phyloP scores from a whole-genome alignment of 2,113 vertebrate species.

The Malurus cyaneus region DNA sequence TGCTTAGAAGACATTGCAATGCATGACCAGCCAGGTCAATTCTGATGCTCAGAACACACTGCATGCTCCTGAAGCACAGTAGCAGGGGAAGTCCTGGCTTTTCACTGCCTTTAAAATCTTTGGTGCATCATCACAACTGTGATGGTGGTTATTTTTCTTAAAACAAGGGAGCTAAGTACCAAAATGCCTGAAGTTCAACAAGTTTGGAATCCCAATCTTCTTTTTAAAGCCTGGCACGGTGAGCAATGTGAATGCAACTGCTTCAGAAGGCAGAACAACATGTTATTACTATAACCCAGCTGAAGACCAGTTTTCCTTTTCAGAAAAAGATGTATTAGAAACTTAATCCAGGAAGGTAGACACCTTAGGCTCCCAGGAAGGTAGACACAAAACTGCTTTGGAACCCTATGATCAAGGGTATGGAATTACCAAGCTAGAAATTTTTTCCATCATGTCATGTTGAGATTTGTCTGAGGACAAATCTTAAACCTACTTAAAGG shows the following conservation, averaged over 20 bases:
- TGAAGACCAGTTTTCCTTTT: background rate
- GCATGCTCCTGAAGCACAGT: background rate
- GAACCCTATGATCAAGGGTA: background rate
- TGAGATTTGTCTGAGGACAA: background rate
- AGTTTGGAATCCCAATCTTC: background rate
- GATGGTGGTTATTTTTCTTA: background rate
- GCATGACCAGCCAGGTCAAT: constrained; percentile 31
- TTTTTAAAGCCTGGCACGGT: background rate
- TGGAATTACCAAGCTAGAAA: background rate
- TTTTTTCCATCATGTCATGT: background rate
- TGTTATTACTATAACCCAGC: background rate
- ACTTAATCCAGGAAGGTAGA: background rate
- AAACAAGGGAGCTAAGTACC: background rate
- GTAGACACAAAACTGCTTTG: background rate
- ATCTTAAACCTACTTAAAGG: background rate
- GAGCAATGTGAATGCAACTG: background rate
- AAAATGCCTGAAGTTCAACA: background rate
- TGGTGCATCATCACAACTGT: background rate
- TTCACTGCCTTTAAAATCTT: background rate
- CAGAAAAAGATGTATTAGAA: background rate
- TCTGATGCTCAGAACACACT: background rate
- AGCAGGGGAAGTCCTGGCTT: background rate
- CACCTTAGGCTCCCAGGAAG: background rate
- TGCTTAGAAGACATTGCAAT: constrained; percentile 29
- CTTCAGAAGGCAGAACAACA: background rate